Percentiles rank a stretch among this genome's conserved stretches.
These are phyloP conservation scores for Dioctria linearis DNA, from an alignment of 2,888 invertebrate genomes.

Conservation along the genomic window DNA sequence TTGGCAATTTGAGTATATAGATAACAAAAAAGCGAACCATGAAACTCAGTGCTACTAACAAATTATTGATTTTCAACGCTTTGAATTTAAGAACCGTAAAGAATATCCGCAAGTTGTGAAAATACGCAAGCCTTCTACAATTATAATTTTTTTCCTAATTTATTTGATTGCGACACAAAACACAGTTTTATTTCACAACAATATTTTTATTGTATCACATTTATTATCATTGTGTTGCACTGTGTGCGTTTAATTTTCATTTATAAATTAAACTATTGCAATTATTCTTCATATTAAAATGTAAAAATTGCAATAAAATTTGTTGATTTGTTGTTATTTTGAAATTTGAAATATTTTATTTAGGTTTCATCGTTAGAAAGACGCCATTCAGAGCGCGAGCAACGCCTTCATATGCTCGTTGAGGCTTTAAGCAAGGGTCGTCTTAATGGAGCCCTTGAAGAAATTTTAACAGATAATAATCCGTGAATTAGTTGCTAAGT, in stretches of 20 bases:
- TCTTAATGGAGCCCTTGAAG: constrained; percentile 69
- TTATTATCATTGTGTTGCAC: neutral
- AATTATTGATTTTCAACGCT: constrained; percentile 33
- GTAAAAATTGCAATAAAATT: neutral
- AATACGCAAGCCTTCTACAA: constrained; percentile 9
- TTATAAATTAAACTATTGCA: too few relatives aligned
- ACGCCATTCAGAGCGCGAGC: constrained; percentile 70
- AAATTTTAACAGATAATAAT: constrained; percentile 62
- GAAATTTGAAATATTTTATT: constrained; percentile 12
- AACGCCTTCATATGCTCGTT: constrained; percentile 70
- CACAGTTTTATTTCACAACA: too few relatives aligned
- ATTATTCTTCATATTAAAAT: too few relatives aligned
- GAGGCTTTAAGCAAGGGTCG: constrained; percentile 71
- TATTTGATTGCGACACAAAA: neutral
- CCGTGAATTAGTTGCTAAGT: constrained; percentile 63
- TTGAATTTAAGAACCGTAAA: constrained; percentile 26
- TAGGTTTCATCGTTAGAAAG: constrained; percentile 70
- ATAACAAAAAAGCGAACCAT: constrained; percentile 45
- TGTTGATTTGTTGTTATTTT: too few relatives aligned
- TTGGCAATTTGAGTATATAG: constrained; percentile 22
- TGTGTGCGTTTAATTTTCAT: neutral
- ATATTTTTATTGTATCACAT: too few relatives aligned
- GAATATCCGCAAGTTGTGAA: constrained; percentile 27
- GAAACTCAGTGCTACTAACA: constrained; percentile 38
- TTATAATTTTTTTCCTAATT: neutral